phyloP scores from a whole-genome alignment of 2,113 vertebrate genomes.

The Laterallus jamaicensis region DNA sequence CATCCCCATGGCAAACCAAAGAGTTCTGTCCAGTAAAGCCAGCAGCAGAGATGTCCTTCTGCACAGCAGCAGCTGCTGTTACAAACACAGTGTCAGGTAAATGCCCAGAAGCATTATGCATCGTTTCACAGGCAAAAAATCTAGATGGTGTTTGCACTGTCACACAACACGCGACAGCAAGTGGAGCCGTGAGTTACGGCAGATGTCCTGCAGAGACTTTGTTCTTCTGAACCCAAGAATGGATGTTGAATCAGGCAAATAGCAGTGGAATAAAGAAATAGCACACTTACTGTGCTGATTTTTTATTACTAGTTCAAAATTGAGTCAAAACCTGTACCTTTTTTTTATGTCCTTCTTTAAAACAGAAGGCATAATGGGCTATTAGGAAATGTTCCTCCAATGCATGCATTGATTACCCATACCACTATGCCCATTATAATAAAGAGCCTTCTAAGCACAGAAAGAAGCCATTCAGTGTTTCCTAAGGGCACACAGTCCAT shows the following conservation, averaged over 20 bases:
- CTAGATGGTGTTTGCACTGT: not conserved
- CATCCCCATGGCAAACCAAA: not conserved
- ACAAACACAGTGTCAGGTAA: not conserved
- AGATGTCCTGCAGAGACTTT: not conserved
- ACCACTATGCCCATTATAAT: constrained; percentile 21
- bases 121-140: not conserved
- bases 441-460: constrained; percentile 14
- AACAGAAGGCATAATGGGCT: constrained; percentile 53
- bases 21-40: not conserved
- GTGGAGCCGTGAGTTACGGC: not conserved
- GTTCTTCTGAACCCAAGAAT: not conserved
- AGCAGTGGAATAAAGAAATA: not conserved
- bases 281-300: not conserved
- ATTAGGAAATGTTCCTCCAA: constrained; percentile 36
- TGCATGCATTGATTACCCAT: constrained; percentile 55
- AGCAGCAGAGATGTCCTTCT: not conserved
- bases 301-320: constrained; percentile 30
- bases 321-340: not conserved
- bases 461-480: constrained; percentile 31
- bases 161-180: not conserved
- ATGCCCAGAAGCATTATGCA: not conserved
- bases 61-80: not conserved
- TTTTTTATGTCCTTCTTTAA: constrained; percentile 5
- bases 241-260: not conserved
- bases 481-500: constrained; percentile 15